Percentiles rank a stretch among this genome's conserved stretches.
phyloP scores from a whole-genome alignment of 2,888 invertebrate genomes.

The Tenthredo scrophulariae region DNA sequence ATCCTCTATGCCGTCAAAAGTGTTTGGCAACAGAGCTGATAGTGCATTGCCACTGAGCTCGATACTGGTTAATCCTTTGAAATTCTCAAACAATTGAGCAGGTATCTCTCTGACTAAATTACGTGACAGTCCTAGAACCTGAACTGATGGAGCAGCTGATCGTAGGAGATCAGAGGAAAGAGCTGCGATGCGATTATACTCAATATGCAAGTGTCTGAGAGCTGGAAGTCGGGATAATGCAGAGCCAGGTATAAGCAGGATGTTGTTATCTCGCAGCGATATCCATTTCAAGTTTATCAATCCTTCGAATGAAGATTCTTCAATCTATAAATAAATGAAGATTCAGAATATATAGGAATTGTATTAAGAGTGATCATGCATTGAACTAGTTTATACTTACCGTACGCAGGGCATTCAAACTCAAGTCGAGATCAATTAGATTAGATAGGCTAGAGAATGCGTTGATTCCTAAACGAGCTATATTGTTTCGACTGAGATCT shows the following conservation, averaged over 20 bases:
- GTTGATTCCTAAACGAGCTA: slow-evolving; percentile 90
- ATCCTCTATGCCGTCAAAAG: slow-evolving; percentile 88
- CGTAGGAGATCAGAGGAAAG: slow-evolving; percentile 89
- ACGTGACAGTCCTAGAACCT: slow-evolving; percentile 88
- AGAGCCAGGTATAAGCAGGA: slow-evolving; percentile 90
- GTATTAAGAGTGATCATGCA: not conserved
- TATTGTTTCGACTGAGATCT: slow-evolving; percentile 91
- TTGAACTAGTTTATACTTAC: slow-evolving; percentile 80
- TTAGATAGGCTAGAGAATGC: slow-evolving; percentile 88
- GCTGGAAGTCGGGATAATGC: slow-evolving; percentile 90
- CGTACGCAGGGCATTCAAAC: slow-evolving; percentile 92
- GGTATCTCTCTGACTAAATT: slow-evolving; percentile 94
- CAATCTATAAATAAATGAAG: slow-evolving; percentile 82
- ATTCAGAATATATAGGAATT: not conserved
- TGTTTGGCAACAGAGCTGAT: slow-evolving; percentile 85
- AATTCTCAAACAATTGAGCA: slow-evolving; percentile 88
- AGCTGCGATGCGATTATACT: slow-evolving; percentile 93
- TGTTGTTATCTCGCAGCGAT: slow-evolving; percentile 92
- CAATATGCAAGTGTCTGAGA: slow-evolving; percentile 87
- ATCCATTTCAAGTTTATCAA: slow-evolving; percentile 87
- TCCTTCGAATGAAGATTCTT: slow-evolving; percentile 93
- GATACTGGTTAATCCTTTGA: slow-evolving; percentile 85
- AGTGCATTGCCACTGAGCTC: slow-evolving; percentile 91
- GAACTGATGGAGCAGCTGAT: slow-evolving; percentile 84
- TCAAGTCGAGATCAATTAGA: slow-evolving; percentile 88